phyloP scores from a whole-genome alignment of 2,113 vertebrate species.

The Nycticebus coucang region DNA sequence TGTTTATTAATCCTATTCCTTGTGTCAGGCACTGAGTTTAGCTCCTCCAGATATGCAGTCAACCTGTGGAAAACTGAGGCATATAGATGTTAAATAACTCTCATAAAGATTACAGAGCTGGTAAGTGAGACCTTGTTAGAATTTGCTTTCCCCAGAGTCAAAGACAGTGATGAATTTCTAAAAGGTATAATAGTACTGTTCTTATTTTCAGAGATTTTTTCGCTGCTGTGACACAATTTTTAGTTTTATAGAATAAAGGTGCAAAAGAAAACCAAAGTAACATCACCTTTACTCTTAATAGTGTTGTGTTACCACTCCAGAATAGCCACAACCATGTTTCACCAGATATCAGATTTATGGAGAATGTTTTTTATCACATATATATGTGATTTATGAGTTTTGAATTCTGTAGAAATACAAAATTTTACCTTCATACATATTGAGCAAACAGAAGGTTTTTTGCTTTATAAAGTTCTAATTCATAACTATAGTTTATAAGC shows the following conservation, averaged over 20 bases:
- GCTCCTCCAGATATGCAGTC: background rate
- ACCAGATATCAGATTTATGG: background rate
- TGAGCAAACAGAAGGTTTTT: background rate
- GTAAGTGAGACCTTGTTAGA: background rate
- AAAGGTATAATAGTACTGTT: background rate
- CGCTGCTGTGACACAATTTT: background rate
- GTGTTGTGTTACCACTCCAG: background rate
- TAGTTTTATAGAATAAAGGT: background rate
- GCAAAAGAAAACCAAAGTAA: background rate
- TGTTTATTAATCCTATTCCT: background rate
- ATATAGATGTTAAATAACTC: background rate
- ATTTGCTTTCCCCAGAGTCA: background rate
- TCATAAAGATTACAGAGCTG: background rate
- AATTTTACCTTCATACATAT: background rate
- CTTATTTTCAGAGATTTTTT: background rate
- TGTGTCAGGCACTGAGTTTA: background rate
- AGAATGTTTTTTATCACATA: background rate
- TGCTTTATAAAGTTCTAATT: background rate
- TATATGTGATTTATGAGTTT: background rate
- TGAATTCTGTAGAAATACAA: background rate
- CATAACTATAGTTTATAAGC: background rate
- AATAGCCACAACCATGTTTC: background rate
- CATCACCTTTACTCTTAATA: background rate
- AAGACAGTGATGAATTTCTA: background rate
- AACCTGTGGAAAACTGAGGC: background rate